phyloP scores from a whole-genome alignment of 53 echinoderm and acorn worm species.

The Astropecten irregularis region DNA sequence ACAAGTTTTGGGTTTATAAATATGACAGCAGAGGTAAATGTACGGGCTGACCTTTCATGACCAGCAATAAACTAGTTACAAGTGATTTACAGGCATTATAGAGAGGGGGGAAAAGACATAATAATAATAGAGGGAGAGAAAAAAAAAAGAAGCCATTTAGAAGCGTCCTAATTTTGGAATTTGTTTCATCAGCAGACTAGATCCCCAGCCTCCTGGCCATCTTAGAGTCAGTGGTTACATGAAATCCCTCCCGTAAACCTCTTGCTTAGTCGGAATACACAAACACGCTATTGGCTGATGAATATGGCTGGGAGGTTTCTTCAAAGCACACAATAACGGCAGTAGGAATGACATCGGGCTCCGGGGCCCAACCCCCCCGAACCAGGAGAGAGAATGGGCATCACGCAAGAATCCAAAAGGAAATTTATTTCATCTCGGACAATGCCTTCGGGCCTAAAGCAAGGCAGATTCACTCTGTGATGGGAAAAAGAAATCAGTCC shows the following conservation, averaged over 20 bases:
- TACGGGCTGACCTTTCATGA: not conserved
- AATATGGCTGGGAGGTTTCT: slow-evolving; percentile 31
- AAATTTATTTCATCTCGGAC: slow-evolving; percentile 51
- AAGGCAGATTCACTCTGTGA: slow-evolving; percentile 40
- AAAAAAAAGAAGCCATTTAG: not conserved
- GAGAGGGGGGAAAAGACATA: not conserved
- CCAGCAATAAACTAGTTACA: slow-evolving; percentile 18
- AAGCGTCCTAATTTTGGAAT: slow-evolving; percentile 13
- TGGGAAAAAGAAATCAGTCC: slow-evolving; percentile 3
- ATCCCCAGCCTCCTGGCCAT: not conserved
- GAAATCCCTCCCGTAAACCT: slow-evolving; percentile 35
- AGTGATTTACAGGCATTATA: not conserved
- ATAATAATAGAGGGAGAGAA: not conserved
- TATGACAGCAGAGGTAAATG: not conserved
- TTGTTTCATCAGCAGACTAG: slow-evolving; percentile 37
- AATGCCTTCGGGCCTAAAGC: slow-evolving; percentile 14
- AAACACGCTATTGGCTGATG: slow-evolving; percentile 47
- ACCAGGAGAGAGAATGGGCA: slow-evolving; percentile 7
- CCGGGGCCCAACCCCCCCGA: no score
- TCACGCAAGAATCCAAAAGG: slow-evolving; percentile 25
- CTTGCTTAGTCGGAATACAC: slow-evolving; percentile 30
- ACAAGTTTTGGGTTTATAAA: not conserved
- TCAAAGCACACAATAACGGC: slow-evolving; percentile 25
- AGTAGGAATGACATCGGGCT: slow-evolving; percentile 4
- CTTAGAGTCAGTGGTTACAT: slow-evolving; percentile 8